Evolutionary conservation across 1,140 invertebrate species (phyloP).

Genomic region (Glomeris maerens): DNA sequence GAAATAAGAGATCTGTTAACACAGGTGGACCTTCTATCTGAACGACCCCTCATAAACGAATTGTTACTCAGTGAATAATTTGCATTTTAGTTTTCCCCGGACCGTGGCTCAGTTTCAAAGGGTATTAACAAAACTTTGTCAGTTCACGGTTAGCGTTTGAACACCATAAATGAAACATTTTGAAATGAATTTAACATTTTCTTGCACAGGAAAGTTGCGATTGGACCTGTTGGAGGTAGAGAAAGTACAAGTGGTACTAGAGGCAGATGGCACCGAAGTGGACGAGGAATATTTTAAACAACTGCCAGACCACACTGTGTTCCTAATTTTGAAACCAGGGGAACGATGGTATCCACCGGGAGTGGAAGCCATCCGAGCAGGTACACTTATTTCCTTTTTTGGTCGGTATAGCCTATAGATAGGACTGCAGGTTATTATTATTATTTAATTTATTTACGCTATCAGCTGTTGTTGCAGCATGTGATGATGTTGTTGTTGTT

Average conservation of each 20-base stretch:
- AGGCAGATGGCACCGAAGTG: conserved; percentile 86
- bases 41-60: no score
- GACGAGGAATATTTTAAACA: conserved; percentile 88
- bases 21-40: no score
- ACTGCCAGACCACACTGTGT: conserved; percentile 73
- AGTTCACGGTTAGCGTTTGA: no score
- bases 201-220: conserved; percentile 24
- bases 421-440: no score
- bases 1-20: no score
- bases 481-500: neutral
- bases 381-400: conserved; percentile 36
- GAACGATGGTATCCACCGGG: conserved; percentile 77
- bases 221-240: conserved; percentile 14
- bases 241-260: conserved; percentile 54
- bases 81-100: no score
- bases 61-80: no score
- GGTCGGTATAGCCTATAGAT: no score
- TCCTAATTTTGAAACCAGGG: conserved; percentile 67
- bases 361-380: conserved; percentile 80
- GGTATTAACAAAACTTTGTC: no score
- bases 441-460: neutral
- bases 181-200: conserved; percentile 30
- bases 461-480: neutral
- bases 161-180: no score
- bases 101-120: no score